phyloP scores from a whole-genome alignment of 2,797 vertebrate species.

The Chromobotia macracanthus region DNA sequence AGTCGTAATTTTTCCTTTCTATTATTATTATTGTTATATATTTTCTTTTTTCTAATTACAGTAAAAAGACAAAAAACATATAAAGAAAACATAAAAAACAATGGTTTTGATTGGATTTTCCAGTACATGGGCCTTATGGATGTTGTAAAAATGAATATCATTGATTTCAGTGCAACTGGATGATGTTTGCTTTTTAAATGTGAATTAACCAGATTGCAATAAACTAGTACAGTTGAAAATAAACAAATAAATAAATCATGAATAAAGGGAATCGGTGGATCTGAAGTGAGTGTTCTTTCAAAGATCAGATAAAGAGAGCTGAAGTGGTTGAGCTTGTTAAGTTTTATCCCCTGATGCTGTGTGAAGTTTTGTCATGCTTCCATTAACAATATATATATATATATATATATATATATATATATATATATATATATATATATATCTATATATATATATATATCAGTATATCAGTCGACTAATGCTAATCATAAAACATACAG shows the following conservation, averaged over 20 bases:
- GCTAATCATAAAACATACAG: slow-evolving; percentile 6
- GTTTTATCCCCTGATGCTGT: not conserved
- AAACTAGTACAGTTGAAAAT: slow-evolving; percentile 92
- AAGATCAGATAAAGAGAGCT: slow-evolving; percentile 22
- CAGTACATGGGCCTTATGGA: slow-evolving; percentile 95
- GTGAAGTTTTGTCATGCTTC: slow-evolving; percentile 30
- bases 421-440: no score
- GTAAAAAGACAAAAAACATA: slow-evolving; percentile 78
- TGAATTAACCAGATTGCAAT: slow-evolving; percentile 99
- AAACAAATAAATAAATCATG: slow-evolving; percentile 80
- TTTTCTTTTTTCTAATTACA: slow-evolving; percentile 90
- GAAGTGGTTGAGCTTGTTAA: slow-evolving; percentile 19
- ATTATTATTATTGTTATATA: slow-evolving; percentile 91
- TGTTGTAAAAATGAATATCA: slow-evolving; percentile 95
- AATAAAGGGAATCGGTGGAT: slow-evolving; percentile 89
- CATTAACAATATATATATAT: no score
- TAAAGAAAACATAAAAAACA: slow-evolving; percentile 81
- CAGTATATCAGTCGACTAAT: slow-evolving; percentile 18
- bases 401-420: no score
- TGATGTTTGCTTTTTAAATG: slow-evolving; percentile 98
- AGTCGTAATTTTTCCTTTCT: slow-evolving; percentile 86
- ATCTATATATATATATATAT: no score
- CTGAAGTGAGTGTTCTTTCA: slow-evolving; percentile 67
- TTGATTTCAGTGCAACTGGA: slow-evolving; percentile 95
- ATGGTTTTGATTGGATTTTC: slow-evolving; percentile 98